Evolutionary conservation across 2,797 vertebrate species (phyloP).

Genomic region (Sebastolobus altivelis): DNA sequence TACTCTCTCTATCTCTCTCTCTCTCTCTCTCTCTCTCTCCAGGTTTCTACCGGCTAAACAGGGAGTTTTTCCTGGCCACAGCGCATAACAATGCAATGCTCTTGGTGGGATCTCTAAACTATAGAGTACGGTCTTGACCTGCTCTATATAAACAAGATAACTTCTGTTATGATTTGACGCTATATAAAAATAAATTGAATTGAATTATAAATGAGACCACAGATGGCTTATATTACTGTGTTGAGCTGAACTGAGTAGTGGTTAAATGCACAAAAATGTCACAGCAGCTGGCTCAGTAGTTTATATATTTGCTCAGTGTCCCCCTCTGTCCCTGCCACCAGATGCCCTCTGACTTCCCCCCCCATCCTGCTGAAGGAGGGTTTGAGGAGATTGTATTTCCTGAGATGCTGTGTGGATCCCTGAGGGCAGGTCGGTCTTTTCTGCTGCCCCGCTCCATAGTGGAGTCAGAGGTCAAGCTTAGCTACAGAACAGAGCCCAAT

Average conservation of each 20-base stretch:
- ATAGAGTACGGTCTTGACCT: too few species aligned
- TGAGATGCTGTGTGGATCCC: not conserved
- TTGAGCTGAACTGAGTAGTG: not conserved
- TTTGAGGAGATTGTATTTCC: slow-evolving; percentile 2
- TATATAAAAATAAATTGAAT: too few species aligned
- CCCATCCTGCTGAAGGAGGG: slow-evolving; percentile 7
- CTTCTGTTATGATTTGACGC: too few species aligned
- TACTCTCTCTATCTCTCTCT: too few species aligned
- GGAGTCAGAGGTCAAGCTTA: slow-evolving; percentile 9
- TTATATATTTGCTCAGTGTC: not conserved
- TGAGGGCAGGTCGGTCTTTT: not conserved
- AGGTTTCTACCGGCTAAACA: too few species aligned
- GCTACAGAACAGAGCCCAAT: not conserved
- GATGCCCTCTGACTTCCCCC: not conserved
- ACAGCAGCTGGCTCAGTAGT: not conserved
- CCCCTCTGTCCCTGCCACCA: not conserved
- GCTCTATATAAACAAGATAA: too few species aligned
- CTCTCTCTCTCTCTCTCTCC: too few species aligned
- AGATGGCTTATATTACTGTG: too few species aligned
- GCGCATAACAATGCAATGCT: too few species aligned
- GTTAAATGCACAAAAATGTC: not conserved
- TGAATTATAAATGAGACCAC: too few species aligned
- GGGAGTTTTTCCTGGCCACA: too few species aligned
- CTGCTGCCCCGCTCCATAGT: not conserved
- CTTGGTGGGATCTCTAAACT: too few species aligned